phyloP scores from a whole-genome alignment of 2,797 vertebrate species.

The Eutrigla gurnardus region DNA sequence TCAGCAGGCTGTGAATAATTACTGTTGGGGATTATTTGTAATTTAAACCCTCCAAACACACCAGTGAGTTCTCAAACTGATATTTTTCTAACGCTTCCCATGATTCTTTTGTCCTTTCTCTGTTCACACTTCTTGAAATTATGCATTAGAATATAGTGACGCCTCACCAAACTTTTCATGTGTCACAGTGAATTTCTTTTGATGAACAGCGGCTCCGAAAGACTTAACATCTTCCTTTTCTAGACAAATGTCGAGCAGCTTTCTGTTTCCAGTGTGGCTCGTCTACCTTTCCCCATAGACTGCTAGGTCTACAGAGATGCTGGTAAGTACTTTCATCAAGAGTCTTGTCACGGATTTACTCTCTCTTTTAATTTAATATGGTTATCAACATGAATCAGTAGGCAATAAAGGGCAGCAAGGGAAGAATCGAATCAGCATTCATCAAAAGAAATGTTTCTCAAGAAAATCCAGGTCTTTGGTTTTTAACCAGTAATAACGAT shows the following conservation, averaged over 20 bases:
- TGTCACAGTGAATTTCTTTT: background rate
- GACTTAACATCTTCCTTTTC: background rate
- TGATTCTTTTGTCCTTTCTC: background rate
- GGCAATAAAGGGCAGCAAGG: background rate
- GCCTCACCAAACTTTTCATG: background rate
- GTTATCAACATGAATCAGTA: background rate
- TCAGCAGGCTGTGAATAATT: background rate
- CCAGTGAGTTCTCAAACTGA: background rate
- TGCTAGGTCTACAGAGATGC: background rate
- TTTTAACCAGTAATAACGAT: background rate
- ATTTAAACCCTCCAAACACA: background rate
- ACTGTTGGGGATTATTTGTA: background rate
- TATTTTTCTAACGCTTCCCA: background rate
- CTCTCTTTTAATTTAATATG: background rate
- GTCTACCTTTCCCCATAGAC: background rate
- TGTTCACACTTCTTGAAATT: background rate
- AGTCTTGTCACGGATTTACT: background rate
- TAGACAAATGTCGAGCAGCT: background rate
- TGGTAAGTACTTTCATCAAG: constrained; percentile 10
- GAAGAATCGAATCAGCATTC: background rate
- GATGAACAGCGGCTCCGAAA: background rate
- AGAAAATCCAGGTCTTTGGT: background rate
- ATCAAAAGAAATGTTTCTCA: background rate
- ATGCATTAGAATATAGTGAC: background rate
- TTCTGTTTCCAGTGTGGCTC: background rate